Conservation (phyloP, 2,113 vertebrate species). For the Pedionomus torquatus region DNA sequence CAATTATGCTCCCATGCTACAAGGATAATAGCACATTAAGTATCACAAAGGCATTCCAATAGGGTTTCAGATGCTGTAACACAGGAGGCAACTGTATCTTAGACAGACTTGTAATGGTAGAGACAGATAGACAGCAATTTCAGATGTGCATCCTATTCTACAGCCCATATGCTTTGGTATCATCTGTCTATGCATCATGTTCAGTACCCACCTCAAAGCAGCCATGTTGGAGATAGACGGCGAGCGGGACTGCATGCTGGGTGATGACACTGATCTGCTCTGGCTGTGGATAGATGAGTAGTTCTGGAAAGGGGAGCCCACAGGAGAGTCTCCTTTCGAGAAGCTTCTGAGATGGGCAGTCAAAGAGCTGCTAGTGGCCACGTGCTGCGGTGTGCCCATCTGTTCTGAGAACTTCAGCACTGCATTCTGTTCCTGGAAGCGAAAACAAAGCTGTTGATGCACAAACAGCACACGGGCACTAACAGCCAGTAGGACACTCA, state of each 20-base stretch:
- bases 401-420: conserved; percentile 88
- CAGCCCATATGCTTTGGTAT: accelerated
- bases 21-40: neutral
- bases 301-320: conserved; percentile 90
- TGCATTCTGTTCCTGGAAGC: conserved; percentile 83
- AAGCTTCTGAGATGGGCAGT: conserved; percentile 87
- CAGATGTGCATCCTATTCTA: accelerated
- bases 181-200: accelerated
- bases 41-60: neutral
- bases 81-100: neutral
- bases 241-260: conserved; percentile 85
- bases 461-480: neutral
- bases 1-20: neutral
- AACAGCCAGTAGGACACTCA: neutral
- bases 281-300: conserved; percentile 88
- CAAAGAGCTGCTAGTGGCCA: conserved; percentile 82
- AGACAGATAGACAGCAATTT: neutral
- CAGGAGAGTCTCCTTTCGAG: conserved; percentile 87
- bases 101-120: neutral
- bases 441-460: neutral
- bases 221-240: conserved; percentile 97
- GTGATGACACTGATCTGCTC: conserved; percentile 84
- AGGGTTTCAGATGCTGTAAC: neutral
- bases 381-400: conserved; percentile 75
- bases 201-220: conserved; percentile 82